phyloP scores from a whole-genome alignment of 2,888 invertebrate species.

The Oxyscelio sp. region DNA sequence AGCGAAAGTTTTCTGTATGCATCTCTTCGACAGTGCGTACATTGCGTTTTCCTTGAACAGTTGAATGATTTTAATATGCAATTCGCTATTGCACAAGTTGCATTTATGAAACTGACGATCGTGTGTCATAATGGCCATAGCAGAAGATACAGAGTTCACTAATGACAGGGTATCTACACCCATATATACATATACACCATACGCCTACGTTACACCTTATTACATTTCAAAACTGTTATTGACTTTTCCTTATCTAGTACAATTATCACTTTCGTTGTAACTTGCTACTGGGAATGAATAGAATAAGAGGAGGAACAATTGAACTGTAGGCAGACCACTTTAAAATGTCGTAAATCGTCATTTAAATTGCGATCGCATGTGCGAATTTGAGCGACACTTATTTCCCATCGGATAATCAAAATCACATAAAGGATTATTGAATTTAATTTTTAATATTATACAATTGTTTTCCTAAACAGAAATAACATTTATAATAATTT shows the following conservation, averaged over 20 bases:
- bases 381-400: no score
- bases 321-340: not conserved
- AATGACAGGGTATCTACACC: conserved; percentile 37
- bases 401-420: no score
- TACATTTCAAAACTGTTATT: conserved; percentile 14
- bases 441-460: no score
- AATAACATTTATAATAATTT: no score
- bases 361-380: no score
- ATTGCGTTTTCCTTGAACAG: no score
- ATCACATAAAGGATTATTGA: no score
- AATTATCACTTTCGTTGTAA: conserved; percentile 35
- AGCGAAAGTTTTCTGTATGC: no score
- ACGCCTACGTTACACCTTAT: conserved; percentile 48
- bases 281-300: conserved; percentile 17
- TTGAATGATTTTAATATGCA: conserved; percentile 30
- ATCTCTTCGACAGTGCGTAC: no score
- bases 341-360: not conserved
- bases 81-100: conserved; percentile 37
- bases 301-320: conserved; percentile 1
- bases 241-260: conserved; percentile 5
- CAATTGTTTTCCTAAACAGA: no score
- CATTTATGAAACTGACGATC: conserved; percentile 45
- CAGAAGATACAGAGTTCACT: conserved; percentile 30
- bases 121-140: conserved; percentile 37
- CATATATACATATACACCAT: no score